phyloP scores from a whole-genome alignment of 2,113 vertebrate genomes.

The Megalops atlanticus region DNA sequence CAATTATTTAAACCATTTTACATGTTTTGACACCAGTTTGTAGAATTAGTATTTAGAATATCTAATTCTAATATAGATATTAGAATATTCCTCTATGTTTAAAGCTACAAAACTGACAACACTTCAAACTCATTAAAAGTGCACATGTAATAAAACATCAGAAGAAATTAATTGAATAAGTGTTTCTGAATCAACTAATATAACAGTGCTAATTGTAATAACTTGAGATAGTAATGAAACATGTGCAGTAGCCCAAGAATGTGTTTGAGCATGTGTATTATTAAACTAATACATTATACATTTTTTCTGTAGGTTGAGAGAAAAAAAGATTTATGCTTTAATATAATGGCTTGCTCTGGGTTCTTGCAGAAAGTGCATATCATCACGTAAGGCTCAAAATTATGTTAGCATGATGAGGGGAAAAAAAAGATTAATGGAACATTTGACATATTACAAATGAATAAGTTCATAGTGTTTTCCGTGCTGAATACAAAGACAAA shows the following conservation, averaged over 20 bases:
- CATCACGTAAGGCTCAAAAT: neutral
- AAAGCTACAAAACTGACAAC: neutral
- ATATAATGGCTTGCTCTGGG: neutral
- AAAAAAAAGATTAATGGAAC: constrained; percentile 50
- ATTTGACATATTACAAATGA: constrained; percentile 52
- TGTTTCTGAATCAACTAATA: neutral
- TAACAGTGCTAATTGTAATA: neutral
- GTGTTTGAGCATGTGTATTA: neutral
- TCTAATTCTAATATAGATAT: too few species aligned
- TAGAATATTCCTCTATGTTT: too few species aligned
- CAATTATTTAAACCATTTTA: too few species aligned
- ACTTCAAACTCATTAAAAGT: neutral
- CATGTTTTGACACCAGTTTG: too few species aligned
- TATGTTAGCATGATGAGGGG: constrained; percentile 20
- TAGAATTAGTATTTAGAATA: too few species aligned
- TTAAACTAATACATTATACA: constrained; percentile 11
- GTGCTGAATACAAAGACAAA: constrained; percentile 57
- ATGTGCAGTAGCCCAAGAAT: neutral
- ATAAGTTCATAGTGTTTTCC: constrained; percentile 49
- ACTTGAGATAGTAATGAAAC: neutral
- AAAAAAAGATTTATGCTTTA: constrained; percentile 8
- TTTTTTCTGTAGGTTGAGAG: neutral
- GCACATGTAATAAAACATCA: neutral
- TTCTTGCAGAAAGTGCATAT: constrained; percentile 4
- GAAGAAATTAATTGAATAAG: neutral